Base-by-base conservation (phyloP, 2,113 vertebrate genomes). In the Zosterops borbonicus region DNA sequence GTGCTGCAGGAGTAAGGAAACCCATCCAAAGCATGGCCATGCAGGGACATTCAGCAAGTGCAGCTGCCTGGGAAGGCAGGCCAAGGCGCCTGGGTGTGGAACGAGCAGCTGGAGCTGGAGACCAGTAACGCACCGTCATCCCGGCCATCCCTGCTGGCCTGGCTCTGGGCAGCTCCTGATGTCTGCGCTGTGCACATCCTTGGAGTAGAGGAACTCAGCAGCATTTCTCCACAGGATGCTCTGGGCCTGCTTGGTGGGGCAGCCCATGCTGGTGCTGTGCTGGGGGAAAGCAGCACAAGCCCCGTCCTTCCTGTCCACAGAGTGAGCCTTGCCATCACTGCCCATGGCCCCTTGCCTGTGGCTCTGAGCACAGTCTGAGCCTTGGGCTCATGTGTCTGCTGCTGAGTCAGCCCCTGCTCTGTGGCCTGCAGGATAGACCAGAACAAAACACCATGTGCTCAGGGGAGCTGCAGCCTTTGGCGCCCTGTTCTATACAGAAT, bases 351-450 rank as follows among this genome's bases (percentile, higher is more conserved):
- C 5, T 44, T 49, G 86, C 74, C 77, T 8, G 7, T 1, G 2
- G 87, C 68, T 78, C 87, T 62, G 35, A 68, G 70, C 47, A 2
- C 2, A 5, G 70, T 35, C 64, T 63, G 46, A 25, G 56, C 71
- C 56, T 31, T 7, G 60, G 59, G 39, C 78, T 80, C 58, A 5
- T 65, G 42, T 29, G 47, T 93, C 37, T 1, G 47, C 87, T 69
- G 92, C 95, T 29, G 50, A 83, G 77, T 81, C 95, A 82, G 73
- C 94, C 87, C 74, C 78, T 47, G 56, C 68, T 83, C 84, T 41
- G 8, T 24, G 37, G 31, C 87, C 6, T 60, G 65, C 14, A 11
- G 87, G 76, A 78, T 9, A 59, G 76, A 42, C 2, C 11, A 78
- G 78, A 52, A 33, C 31, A 88, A 78, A 90, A 82, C 90, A 81